phyloP scores from a whole-genome alignment of 2,113 vertebrate species.

The Dipodomys stephensi region DNA sequence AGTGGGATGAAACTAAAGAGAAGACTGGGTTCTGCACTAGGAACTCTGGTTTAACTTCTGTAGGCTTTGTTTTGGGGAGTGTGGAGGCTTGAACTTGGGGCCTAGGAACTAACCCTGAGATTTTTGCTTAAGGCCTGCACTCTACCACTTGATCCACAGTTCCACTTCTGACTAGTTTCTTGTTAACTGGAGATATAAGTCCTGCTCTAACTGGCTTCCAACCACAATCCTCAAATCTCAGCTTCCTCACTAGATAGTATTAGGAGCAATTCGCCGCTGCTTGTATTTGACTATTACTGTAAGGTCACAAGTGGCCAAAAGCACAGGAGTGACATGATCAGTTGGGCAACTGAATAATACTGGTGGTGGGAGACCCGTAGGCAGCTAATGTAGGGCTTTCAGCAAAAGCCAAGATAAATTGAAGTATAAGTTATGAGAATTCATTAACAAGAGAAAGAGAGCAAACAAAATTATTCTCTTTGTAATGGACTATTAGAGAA shows the following conservation, averaged over 20 bases:
- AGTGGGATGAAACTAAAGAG: background rate
- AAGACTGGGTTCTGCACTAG: background rate
- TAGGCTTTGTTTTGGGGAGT: background rate
- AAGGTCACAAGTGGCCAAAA: background rate
- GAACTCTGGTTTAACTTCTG: background rate
- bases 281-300: background rate
- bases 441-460: conserved; percentile 11
- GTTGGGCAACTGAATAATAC: background rate
- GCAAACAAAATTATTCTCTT: background rate
- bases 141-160: no score
- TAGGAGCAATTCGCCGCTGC: background rate
- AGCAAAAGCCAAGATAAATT: background rate
- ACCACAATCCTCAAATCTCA: no score
- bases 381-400: background rate
- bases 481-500: background rate
- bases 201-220: no score
- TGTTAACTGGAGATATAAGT: no score
- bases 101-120: no score
- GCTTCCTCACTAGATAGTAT: no score
- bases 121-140: no score
- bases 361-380: background rate
- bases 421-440: background rate
- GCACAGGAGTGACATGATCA: background rate
- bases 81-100: no score
- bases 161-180: no score